Evolutionary conservation across 2,113 vertebrate species (phyloP).

Genomic region (Centropus bengalensis): DNA sequence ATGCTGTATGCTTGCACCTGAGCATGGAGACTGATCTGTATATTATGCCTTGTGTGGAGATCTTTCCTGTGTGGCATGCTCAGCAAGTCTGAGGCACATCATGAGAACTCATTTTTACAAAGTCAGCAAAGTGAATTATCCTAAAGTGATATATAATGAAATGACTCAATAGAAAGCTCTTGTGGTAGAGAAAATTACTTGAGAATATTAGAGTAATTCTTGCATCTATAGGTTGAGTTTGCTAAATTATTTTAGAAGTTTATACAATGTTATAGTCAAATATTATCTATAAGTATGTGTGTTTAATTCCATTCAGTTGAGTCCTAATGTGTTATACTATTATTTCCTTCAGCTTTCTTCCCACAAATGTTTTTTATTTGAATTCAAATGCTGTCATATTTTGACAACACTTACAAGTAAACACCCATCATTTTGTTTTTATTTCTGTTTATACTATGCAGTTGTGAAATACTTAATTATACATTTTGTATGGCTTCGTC

Average conservation of each 20-base stretch:
- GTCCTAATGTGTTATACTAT: background rate
- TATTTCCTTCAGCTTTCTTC: background rate
- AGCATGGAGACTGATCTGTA: background rate
- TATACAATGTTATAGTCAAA: background rate
- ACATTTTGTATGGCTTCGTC: background rate
- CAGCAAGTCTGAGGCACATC: background rate
- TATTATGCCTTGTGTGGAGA: fast-evolving
- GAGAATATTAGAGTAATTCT: background rate
- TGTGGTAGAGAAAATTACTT: background rate
- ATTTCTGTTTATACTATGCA: background rate
- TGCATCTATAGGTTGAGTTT: background rate
- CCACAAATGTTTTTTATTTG: background rate
- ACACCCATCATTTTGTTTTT: background rate
- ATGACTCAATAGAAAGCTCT: background rate
- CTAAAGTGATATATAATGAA: background rate
- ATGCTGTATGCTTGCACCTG: background rate
- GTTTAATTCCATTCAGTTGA: background rate
- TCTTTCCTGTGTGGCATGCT: background rate
- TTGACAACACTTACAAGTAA: slow-evolving; percentile 28
- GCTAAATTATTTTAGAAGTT: background rate
- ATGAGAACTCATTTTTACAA: background rate
- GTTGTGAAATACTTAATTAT: slow-evolving; percentile 20
- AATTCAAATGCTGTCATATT: slow-evolving; percentile 25
- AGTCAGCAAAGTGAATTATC: background rate
- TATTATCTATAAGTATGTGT: background rate